Conservation (phyloP, 1,140 invertebrate genomes). For the Brachionus rubens region DNA sequence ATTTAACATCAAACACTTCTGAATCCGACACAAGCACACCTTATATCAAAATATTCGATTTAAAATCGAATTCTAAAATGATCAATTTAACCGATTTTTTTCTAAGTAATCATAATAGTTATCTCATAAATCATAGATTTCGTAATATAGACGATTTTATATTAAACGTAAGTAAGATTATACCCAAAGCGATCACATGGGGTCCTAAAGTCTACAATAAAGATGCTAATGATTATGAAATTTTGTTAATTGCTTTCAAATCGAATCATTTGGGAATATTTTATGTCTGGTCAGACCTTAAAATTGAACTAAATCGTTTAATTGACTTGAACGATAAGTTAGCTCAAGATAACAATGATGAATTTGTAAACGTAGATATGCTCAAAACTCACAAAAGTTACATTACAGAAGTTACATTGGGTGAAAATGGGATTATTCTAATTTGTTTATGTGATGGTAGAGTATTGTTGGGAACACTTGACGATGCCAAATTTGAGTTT, state of each 20-base stretch:
- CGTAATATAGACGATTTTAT: neutral
- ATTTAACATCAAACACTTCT: neutral
- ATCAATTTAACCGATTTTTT: constrained; percentile 8
- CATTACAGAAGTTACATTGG: neutral
- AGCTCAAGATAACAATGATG: neutral
- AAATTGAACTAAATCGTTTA: neutral
- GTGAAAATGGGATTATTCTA: neutral
- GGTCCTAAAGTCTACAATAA: neutral
- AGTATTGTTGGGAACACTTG: neutral
- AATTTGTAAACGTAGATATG: neutral
- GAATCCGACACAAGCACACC: neutral
- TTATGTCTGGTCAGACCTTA: neutral
- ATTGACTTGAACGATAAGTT: neutral
- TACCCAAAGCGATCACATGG: neutral
- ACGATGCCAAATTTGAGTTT: neutral
- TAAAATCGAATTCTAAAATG: constrained; percentile 9
- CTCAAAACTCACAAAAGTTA: neutral
- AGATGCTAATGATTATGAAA: neutral
- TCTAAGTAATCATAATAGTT: neutral
- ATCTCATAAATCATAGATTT: neutral
- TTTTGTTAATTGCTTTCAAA: neutral
- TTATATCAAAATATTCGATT: constrained; percentile 9
- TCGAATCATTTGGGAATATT: constrained; percentile 1
- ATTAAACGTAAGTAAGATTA: neutral
- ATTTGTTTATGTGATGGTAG: neutral